These are phyloP conservation scores for Zaprionus lachaisei DNA, from an alignment of 1,140 invertebrate genomes.

Conservation along the genomic window DNA sequence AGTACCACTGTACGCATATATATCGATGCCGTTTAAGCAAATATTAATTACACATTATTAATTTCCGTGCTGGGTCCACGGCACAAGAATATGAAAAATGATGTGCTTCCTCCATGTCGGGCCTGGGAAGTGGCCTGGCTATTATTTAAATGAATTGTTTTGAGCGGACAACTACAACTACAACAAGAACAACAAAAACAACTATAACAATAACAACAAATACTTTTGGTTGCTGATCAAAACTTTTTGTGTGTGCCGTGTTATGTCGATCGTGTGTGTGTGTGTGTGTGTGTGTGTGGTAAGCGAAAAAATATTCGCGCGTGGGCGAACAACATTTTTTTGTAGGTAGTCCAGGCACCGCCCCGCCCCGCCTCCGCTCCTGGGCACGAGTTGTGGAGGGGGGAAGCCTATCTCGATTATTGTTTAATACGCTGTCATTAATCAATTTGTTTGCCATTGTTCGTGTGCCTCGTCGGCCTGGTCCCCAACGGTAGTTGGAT, in stretches of 20 bases:
- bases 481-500: constrained; percentile 50
- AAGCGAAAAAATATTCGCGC: constrained; percentile 42
- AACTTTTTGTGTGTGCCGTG: constrained; percentile 28
- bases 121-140: constrained; percentile 65
- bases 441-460: constrained; percentile 82
- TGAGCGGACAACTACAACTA: constrained; percentile 43
- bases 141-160: constrained; percentile 83
- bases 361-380: not conserved
- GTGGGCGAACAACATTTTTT: constrained; percentile 61
- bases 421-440: constrained; percentile 82
- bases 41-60: constrained; percentile 81
- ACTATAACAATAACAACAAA: constrained; percentile 34
- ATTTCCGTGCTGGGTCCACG: constrained; percentile 62
- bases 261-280: not conserved
- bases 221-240: constrained; percentile 49
- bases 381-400: not conserved
- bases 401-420: constrained; percentile 76
- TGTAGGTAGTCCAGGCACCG: constrained; percentile 8
- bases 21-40: constrained; percentile 51
- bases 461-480: constrained; percentile 59
- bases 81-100: constrained; percentile 75
- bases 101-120: constrained; percentile 66
- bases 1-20: constrained; percentile 9
- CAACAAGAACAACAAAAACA: constrained; percentile 29
- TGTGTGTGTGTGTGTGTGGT: constrained; percentile 11